Percentiles rank a stretch among this genome's conserved stretches.
phyloP scores from a whole-genome alignment of 2,888 invertebrate species.

The Caenorhabditis imperialis region DNA sequence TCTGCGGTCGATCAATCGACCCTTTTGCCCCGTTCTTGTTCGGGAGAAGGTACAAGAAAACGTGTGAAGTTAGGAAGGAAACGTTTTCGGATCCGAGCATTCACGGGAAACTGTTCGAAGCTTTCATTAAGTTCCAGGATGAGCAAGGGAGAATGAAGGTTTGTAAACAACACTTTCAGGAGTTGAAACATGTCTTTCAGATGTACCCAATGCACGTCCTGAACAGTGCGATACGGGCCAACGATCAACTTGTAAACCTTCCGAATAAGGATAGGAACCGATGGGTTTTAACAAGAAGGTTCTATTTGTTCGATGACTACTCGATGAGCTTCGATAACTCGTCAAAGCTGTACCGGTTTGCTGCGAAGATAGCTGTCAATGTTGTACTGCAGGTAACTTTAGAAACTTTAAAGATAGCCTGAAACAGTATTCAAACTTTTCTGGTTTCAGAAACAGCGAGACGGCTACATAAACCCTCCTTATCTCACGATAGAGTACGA shows the following conservation, averaged over 20 bases:
- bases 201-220: conserved; percentile 82
- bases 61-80: conserved; percentile 23
- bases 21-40: conserved; percentile 38
- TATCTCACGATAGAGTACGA: conserved; percentile 82
- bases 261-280: conserved; percentile 48
- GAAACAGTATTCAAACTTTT: neutral
- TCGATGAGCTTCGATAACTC: conserved; percentile 49
- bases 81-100: neutral
- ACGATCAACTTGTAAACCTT: conserved; percentile 78
- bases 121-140: conserved; percentile 32
- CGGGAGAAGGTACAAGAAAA: conserved; percentile 31
- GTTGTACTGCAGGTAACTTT: conserved; percentile 64
- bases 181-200: conserved; percentile 64
- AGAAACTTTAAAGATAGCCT: neutral
- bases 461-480: conserved; percentile 83
- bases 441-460: conserved; percentile 58
- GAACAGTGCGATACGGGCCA: conserved; percentile 80
- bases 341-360: conserved; percentile 57
- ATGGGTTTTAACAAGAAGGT: conserved; percentile 84
- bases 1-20: conserved; percentile 20
- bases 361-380: conserved; percentile 59
- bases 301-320: conserved; percentile 83
- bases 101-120: conserved; percentile 37
- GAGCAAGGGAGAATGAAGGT: conserved; percentile 25
- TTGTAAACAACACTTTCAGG: neutral